A percentile compares a stretch with the other conserved stretches of the same genome.
phyloP scores from a whole-genome alignment of 2,113 vertebrate species.

The Chrysemys picta region DNA sequence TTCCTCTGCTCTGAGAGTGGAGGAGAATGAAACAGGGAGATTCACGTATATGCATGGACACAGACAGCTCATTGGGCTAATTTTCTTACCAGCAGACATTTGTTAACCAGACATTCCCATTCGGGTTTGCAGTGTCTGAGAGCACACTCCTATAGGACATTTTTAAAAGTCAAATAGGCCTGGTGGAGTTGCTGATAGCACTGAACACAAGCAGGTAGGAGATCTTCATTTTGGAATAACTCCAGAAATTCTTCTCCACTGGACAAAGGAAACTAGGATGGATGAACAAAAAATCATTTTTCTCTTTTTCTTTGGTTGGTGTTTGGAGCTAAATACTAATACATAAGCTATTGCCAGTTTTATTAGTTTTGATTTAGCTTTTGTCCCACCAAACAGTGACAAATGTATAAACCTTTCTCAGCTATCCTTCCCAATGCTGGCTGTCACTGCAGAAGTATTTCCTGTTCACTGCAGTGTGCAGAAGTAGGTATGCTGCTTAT shows the following conservation, averaged over 20 bases:
- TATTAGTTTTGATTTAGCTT: constrained; percentile 2
- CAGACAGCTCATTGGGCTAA: not conserved
- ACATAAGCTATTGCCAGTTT: not conserved
- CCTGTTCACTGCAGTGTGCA: not conserved
- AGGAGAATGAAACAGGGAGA: not conserved
- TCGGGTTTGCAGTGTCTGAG: not conserved
- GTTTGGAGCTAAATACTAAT: not conserved
- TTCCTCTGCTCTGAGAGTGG: not conserved
- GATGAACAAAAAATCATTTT: not conserved
- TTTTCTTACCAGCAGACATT: constrained; percentile 1
- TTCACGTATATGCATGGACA: not conserved
- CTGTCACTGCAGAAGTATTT: not conserved
- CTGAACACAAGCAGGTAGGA: not conserved
- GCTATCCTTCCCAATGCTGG: not conserved
- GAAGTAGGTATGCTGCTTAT: not conserved
- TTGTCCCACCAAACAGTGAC: accelerated
- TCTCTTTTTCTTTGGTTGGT: not conserved
- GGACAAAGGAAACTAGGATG: not conserved
- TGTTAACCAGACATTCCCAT: accelerated
- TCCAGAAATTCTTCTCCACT: not conserved
- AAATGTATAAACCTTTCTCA: not conserved
- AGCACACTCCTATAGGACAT: not conserved
- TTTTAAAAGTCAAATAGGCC: not conserved
- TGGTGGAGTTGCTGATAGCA: not conserved
- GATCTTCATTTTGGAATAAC: not conserved